Conservation (phyloP, 2,888 invertebrate species). For the Temnothorax rugatulus region DNA sequence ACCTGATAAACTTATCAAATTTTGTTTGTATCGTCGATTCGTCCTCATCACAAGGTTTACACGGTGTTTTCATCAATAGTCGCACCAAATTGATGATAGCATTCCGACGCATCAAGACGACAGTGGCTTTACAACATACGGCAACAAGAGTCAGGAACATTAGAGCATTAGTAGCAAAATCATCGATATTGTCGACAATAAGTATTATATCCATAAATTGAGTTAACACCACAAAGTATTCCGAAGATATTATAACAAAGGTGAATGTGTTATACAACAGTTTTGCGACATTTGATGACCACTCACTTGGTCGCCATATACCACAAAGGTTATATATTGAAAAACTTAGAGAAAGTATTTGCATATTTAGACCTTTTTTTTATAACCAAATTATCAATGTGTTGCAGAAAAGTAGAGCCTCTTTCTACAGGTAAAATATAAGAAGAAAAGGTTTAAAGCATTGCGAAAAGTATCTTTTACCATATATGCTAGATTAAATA, state of each 20-base stretch:
- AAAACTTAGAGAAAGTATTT: constrained; percentile 7
- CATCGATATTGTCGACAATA: constrained; percentile 15
- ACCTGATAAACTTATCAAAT: constrained; percentile 28
- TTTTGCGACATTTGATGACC: constrained; percentile 42
- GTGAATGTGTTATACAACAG: constrained; percentile 44
- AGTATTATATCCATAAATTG: constrained; percentile 2
- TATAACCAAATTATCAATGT: neutral
- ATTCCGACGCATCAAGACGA: neutral
- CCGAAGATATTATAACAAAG: neutral
- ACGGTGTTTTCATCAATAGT: neutral
- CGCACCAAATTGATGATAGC: neutral
- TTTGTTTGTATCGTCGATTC: constrained; percentile 10
- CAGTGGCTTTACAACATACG: constrained; percentile 18
- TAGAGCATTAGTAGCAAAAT: neutral
- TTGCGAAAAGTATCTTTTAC: neutral
- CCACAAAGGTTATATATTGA: neutral
- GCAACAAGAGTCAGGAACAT: neutral
- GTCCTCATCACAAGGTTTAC: neutral
- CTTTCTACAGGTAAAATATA: neutral
- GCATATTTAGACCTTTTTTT: neutral
- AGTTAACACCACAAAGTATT: neutral
- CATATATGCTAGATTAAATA: neutral
- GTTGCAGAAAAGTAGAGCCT: neutral
- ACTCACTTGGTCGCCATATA: constrained; percentile 8
- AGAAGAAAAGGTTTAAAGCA: neutral